These are phyloP conservation scores for Melospiza melodia DNA, from an alignment of 2,113 vertebrate species.

Conservation along the genomic window DNA sequence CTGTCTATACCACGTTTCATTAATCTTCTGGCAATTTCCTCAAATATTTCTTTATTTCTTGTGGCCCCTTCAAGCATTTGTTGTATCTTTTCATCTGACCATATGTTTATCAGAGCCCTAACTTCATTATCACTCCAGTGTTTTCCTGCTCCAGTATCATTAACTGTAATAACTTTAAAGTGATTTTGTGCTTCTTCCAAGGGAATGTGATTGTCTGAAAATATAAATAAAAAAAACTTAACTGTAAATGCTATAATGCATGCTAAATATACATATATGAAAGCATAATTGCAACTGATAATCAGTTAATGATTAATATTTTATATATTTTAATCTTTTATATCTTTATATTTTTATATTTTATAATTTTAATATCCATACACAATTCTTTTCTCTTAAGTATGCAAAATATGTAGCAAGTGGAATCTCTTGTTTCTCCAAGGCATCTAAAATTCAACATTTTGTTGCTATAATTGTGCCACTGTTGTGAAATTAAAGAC, in stretches of 20 bases:
- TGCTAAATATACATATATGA: neutral
- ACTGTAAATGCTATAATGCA: neutral
- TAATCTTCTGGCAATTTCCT: conserved; percentile 84
- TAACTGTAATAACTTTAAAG: conserved; percentile 80
- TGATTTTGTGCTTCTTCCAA: conserved; percentile 70
- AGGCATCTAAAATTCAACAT: neutral
- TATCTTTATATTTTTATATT: neutral
- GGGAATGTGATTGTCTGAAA: conserved; percentile 56
- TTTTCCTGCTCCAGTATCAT: conserved; percentile 78
- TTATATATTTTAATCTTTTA: neutral
- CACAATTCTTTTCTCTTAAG: neutral
- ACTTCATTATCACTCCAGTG: conserved; percentile 90
- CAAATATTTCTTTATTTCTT: conserved; percentile 88
- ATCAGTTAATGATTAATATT: neutral
- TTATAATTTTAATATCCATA: neutral
- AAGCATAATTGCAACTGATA: neutral
- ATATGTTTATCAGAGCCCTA: conserved; percentile 80
- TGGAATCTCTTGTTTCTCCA: neutral
- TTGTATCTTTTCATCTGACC: conserved; percentile 84
- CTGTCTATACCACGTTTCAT: conserved; percentile 84
- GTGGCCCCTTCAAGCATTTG: conserved; percentile 85
- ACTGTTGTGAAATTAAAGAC: neutral
- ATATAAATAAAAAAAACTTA: neutral
- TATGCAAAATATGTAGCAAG: neutral
- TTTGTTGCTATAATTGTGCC: neutral